A percentile compares a stretch with the other conserved stretches of the same genome.
Conservation (phyloP, 1,140 invertebrate species). For the Bombus picipes region DNA sequence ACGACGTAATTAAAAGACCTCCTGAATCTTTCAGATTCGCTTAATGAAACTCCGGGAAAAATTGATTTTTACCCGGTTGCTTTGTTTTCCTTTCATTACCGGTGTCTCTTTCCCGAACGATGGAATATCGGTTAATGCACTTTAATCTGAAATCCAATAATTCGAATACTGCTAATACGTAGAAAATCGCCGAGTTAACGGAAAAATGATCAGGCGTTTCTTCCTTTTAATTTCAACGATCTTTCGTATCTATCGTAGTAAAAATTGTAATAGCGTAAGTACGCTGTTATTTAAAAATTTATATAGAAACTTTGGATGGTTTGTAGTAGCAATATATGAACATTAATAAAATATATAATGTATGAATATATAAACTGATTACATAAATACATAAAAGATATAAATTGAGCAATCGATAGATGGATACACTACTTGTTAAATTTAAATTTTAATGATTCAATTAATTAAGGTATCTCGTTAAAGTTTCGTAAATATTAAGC, state of each 20-base stretch:
- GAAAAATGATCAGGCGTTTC: neutral
- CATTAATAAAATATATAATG: no score
- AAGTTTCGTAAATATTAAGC: no score
- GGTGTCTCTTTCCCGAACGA: neutral
- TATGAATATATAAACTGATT: no score
- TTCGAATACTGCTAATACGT: neutral
- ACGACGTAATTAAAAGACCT: slow-evolving; percentile 29
- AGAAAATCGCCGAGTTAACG: neutral
- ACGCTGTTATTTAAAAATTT: no score
- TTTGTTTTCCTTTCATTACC: neutral
- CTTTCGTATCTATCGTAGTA: neutral
- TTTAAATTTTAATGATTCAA: neutral
- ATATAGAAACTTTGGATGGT: no score
- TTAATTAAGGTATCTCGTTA: no score
- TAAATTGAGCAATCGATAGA: neutral
- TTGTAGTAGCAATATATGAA: no score
- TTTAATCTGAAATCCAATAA: slow-evolving; percentile 1
- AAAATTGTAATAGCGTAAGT: neutral
- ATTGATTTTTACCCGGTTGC: neutral
- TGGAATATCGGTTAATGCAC: neutral
- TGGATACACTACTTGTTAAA: neutral
- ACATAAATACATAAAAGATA: no score
- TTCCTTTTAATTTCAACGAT: neutral
- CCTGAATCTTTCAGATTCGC: slow-evolving; percentile 29
- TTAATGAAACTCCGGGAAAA: slow-evolving; percentile 23